Conservation (phyloP, 2,888 invertebrate genomes). For the Tenthredo amoena region DNA sequence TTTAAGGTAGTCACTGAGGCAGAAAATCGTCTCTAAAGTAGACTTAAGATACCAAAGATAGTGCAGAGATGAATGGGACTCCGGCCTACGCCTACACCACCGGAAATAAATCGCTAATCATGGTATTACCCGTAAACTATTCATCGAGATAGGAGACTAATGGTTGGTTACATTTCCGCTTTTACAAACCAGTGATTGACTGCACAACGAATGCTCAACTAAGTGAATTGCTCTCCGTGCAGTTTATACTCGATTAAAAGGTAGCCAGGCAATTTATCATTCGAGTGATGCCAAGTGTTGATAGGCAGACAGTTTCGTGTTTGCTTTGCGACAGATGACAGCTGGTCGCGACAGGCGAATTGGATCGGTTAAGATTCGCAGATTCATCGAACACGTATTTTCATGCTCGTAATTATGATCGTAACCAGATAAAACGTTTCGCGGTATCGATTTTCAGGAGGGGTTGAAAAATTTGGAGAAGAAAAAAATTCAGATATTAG, state of each 20-base stretch:
- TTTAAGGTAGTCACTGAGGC: slow-evolving; percentile 23
- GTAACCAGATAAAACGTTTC: neutral
- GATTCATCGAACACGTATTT: slow-evolving; percentile 8
- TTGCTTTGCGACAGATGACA: slow-evolving; percentile 41
- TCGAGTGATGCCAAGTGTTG: slow-evolving; percentile 26
- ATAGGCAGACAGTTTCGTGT: slow-evolving; percentile 46
- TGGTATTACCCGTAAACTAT: slow-evolving; percentile 6
- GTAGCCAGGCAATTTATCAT: slow-evolving; percentile 37
- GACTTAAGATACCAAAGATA: slow-evolving; percentile 35
- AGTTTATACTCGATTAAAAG: slow-evolving; percentile 32
- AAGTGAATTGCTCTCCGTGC: neutral
- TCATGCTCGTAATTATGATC: slow-evolving; percentile 6
- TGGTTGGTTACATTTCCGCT: neutral
- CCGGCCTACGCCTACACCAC: neutral
- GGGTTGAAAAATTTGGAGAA: neutral
- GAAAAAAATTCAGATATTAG: neutral
- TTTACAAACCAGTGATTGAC: slow-evolving; percentile 34
- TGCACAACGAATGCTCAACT: slow-evolving; percentile 15
- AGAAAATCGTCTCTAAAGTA: slow-evolving; percentile 46
- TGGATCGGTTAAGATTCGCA: slow-evolving; percentile 6
- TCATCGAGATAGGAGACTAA: neutral
- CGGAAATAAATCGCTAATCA: slow-evolving; percentile 27
- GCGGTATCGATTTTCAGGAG: neutral
- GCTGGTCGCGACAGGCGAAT: slow-evolving; percentile 24
- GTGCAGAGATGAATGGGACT: slow-evolving; percentile 27